Percentiles rank a stretch among this genome's conserved stretches.
These are phyloP conservation scores for Muntiacus muntjak DNA, from an alignment of 2,113 vertebrate species.

Conservation along the genomic window DNA sequence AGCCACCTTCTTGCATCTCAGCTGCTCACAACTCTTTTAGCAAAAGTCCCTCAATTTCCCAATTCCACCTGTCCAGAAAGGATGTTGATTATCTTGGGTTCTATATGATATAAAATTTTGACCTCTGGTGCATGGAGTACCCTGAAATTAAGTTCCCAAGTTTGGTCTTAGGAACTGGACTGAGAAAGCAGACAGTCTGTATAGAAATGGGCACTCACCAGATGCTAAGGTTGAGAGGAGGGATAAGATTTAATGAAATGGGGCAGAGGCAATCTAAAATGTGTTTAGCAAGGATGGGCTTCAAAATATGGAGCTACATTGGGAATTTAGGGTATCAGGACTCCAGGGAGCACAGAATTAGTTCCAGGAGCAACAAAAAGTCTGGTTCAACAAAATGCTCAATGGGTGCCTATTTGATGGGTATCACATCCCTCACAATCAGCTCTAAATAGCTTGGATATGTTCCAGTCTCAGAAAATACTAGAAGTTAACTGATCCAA, in stretches of 20 bases:
- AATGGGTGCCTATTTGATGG: neutral
- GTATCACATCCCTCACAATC: neutral
- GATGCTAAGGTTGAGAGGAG: neutral
- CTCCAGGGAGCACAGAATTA: neutral
- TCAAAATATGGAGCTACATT: neutral
- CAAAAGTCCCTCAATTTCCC: neutral
- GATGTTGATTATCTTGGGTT: neutral
- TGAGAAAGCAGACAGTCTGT: neutral
- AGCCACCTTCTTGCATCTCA: neutral
- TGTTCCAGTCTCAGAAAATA: neutral
- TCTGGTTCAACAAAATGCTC: neutral
- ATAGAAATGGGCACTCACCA: neutral
- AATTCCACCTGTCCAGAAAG: neutral
- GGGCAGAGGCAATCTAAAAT: neutral
- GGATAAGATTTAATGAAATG: neutral
- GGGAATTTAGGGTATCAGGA: neutral
- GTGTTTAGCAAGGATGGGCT: neutral
- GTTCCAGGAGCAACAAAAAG: neutral
- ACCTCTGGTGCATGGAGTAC: neutral
- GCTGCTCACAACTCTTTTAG: rapidly evolving
- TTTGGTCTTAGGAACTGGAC: neutral
- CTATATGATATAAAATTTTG: neutral
- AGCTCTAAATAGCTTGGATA: neutral
- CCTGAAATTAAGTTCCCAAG: neutral
- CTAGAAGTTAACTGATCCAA: neutral